Conservation (phyloP, 2,888 invertebrate species). For the Calameuta pallipes region DNA sequence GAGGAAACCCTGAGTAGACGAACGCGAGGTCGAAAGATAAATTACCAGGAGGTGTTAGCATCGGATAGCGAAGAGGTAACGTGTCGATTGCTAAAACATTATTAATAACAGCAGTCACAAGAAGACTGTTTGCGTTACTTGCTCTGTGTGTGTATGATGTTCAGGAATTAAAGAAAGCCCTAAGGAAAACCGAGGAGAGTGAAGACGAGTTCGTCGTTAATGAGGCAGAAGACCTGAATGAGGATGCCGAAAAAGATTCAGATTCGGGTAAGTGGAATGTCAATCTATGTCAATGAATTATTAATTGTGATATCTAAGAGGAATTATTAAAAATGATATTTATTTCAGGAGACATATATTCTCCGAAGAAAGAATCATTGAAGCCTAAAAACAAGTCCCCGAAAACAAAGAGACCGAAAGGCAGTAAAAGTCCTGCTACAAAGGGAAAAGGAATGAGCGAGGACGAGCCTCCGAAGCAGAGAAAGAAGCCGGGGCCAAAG, state of each 20-base stretch:
- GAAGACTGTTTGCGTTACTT: neutral
- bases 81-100: neutral
- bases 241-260: slow-evolving; percentile 64
- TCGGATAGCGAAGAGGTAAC: slow-evolving; percentile 80
- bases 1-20: slow-evolving; percentile 75
- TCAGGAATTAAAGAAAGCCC: slow-evolving; percentile 65
- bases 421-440: slow-evolving; percentile 51
- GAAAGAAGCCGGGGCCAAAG: slow-evolving; percentile 63
- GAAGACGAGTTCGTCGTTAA: slow-evolving; percentile 69
- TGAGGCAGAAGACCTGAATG: slow-evolving; percentile 66
- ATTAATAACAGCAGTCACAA: neutral
- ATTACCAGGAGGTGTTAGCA: slow-evolving; percentile 81
- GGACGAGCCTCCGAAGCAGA: slow-evolving; percentile 55
- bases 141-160: slow-evolving; percentile 5
- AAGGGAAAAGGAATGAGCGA: slow-evolving; percentile 49
- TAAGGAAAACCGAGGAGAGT: slow-evolving; percentile 67
- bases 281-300: neutral
- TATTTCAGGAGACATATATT: slow-evolving; percentile 57
- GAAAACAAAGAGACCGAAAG: slow-evolving; percentile 50
- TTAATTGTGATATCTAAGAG: neutral
- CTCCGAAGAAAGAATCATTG: slow-evolving; percentile 55
- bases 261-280: slow-evolving; percentile 54
- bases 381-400: slow-evolving; percentile 56
- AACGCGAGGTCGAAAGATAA: slow-evolving; percentile 79
- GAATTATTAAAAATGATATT: neutral